Base-by-base conservation (phyloP, 1,140 invertebrate species). In the Phthorimaea operculella region DNA sequence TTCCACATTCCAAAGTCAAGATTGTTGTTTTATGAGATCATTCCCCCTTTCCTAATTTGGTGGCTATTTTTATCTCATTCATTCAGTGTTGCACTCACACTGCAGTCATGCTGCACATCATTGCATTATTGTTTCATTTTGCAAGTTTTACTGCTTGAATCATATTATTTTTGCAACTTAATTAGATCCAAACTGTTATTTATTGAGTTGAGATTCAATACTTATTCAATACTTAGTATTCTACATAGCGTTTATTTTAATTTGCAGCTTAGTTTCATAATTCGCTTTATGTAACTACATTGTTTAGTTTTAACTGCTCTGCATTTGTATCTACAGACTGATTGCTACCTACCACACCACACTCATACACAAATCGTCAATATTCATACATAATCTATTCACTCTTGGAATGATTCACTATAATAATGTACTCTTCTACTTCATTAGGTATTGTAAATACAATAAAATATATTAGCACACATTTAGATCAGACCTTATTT, bases 271-370 rank as follows among this genome's bases (percentile, higher is more conserved):
- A 39, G 10, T 39, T 1, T 47, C 55, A 51, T 52, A 34, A 33
- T 57, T 52, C 64, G 71, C 68, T 72, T 72, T 55, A n/a, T n/a
- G n/a, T n/a, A n/a, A n/a, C n/a, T n/a, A 72, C 64, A 65, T 72
- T 68, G 57, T 63, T 67, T 63, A 63, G 58, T 74, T 71, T n/a
- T 72, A 61, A 71, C 68, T 70, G 76, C 79, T 83, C 78, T 83
- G 79, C 79, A 81, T 81, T 83, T 81, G 76, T 83, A 76, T 81
- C 63, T 77, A 76, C 69, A 65, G 66, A 76, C 63, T 72, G 57
- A 59, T 55, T 59, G 55, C 58, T 62, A 60, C n/a, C n/a, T n/a
- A n/a, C n/a, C n/a, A n/a, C n/a, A n/a, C 54, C 54, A 59, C 59
- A 58, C 44, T 63, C 59, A 66, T 64, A 54, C 66, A 16, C 44